These are phyloP conservation scores for Cerastis leucographa DNA, from an alignment of 2,888 invertebrate genomes.

Conservation along the genomic window DNA sequence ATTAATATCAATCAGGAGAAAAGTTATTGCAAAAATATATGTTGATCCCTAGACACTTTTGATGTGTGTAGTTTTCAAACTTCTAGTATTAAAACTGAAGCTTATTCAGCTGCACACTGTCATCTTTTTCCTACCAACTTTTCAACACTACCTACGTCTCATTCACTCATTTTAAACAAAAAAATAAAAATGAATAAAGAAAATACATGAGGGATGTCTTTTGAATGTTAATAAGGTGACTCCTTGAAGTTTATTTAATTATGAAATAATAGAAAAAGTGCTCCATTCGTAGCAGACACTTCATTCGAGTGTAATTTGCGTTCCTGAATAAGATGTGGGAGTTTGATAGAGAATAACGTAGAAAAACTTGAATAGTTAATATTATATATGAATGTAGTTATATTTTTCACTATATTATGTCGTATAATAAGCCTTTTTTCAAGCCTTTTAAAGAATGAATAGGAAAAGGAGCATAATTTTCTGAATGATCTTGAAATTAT, in stretches of 20 bases:
- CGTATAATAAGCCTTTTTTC: conserved; percentile 25
- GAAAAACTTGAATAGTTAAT: conserved; percentile 47
- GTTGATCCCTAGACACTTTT: too few relatives aligned
- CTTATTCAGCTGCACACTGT: too few relatives aligned
- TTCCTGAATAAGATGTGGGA: conserved; percentile 59
- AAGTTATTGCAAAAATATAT: too few relatives aligned
- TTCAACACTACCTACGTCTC: conserved; percentile 5
- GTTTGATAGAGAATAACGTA: conserved; percentile 30
- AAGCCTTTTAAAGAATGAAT: too few relatives aligned
- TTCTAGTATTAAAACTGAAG: too few relatives aligned
- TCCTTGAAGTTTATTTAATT: conserved; percentile 81
- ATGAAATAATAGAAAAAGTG: conserved; percentile 74
- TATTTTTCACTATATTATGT: conserved; percentile 1
- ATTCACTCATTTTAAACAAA: conserved; percentile 1
- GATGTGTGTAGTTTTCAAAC: too few relatives aligned
- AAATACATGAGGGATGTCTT: conserved; percentile 60
- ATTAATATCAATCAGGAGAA: too few relatives aligned
- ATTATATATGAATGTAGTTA: conserved; percentile 3
- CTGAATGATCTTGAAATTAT: conserved; percentile 8
- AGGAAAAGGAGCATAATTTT: conserved; percentile 10
- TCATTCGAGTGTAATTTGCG: conserved; percentile 67
- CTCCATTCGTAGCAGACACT: conserved; percentile 56
- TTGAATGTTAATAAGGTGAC: conserved; percentile 78
- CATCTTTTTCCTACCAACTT: neutral
- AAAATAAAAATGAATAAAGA: conserved; percentile 29